These are phyloP conservation scores for Hydropotes inermis DNA, from an alignment of 2,113 vertebrate genomes.

Conservation along the genomic window DNA sequence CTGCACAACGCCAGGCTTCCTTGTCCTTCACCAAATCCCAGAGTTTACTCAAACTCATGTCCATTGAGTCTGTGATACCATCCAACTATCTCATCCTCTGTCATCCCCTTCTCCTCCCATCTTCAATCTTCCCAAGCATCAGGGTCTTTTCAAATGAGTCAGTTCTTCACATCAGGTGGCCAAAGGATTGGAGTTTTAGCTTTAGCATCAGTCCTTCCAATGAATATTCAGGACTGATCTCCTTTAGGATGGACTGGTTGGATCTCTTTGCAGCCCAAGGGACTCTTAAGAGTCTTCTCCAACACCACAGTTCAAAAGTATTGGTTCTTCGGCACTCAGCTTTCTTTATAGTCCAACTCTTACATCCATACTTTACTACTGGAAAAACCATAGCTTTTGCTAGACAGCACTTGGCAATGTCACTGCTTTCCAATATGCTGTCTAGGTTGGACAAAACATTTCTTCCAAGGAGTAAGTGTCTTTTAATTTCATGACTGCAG, in stretches of 20 bases:
- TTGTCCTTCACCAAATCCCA: not conserved
- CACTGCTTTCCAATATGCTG: not conserved
- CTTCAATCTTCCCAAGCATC: not conserved
- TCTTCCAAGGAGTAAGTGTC: accelerated
- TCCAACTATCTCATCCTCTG: not conserved
- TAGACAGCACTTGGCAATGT: not conserved
- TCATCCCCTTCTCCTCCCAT: not conserved
- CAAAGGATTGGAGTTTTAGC: not conserved
- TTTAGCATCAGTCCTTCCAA: not conserved
- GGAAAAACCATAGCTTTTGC: not conserved
- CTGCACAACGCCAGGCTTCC: not conserved
- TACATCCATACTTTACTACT: not conserved
- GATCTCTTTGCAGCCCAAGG: not conserved
- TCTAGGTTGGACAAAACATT: not conserved
- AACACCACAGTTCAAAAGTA: not conserved
- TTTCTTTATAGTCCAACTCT: not conserved
- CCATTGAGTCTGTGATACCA: not conserved
- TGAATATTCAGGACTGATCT: not conserved
- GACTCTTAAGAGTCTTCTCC: not conserved
- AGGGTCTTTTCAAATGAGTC: not conserved
- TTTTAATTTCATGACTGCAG: not conserved
- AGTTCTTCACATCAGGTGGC: not conserved
- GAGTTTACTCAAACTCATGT: not conserved
- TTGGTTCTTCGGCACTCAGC: accelerated
- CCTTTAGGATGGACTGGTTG: too few relatives aligned